Percentiles rank a stretch among this genome's conserved stretches.
Conservation (phyloP, 2,888 invertebrate species). For the Eugnorisma glareosa region DNA sequence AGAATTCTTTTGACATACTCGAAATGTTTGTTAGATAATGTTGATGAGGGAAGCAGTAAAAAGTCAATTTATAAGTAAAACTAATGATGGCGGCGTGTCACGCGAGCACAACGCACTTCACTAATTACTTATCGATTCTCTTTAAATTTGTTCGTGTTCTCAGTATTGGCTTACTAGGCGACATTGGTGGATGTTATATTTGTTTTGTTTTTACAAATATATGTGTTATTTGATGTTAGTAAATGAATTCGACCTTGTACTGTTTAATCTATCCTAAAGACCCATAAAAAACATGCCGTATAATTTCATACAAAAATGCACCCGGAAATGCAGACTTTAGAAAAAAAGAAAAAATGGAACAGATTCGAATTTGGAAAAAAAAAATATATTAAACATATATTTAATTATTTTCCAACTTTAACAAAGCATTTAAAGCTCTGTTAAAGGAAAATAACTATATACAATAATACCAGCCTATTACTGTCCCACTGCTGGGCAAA, state of each 20-base stretch:
- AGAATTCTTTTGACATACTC: slow-evolving; percentile 1
- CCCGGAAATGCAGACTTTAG: too few species aligned
- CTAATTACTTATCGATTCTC: slow-evolving; percentile 49
- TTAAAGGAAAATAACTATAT: too few species aligned
- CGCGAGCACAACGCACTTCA: slow-evolving; percentile 37
- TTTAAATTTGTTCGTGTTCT: slow-evolving; percentile 24
- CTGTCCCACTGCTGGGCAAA: too few species aligned
- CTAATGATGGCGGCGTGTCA: slow-evolving; percentile 43
- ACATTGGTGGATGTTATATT: slow-evolving; percentile 12
- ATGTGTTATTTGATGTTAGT: slow-evolving; percentile 6
- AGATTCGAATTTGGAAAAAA: too few species aligned
- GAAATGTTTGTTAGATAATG: slow-evolving; percentile 50
- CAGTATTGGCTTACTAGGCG: not conserved
- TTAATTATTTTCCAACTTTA: too few species aligned
- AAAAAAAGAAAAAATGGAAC: too few species aligned
- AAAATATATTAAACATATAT: too few species aligned
- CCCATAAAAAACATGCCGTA: not conserved
- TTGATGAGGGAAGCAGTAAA: slow-evolving; percentile 51
- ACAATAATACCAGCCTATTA: too few species aligned
- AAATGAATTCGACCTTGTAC: not conserved
- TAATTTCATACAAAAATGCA: too few species aligned
- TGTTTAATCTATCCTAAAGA: not conserved
- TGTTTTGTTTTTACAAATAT: slow-evolving; percentile 26
- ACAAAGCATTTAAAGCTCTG: too few species aligned
- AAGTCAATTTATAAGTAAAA: slow-evolving; percentile 41